phyloP scores from a whole-genome alignment of 1,140 invertebrate species.

The Bombus sylvicola region DNA sequence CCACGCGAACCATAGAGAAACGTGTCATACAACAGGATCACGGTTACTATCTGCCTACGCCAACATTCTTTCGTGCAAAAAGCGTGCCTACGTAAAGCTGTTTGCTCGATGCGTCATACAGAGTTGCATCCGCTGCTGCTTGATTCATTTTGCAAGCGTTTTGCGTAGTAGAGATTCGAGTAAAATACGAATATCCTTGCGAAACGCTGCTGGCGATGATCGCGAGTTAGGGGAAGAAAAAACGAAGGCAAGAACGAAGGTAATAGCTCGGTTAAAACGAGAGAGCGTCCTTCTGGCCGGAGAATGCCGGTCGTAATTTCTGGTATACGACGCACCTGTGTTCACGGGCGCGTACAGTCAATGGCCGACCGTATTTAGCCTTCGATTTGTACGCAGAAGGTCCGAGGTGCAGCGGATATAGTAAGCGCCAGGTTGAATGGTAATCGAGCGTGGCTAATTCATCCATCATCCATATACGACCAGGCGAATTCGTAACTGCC shows the following conservation, averaged over 20 bases:
- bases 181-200: not conserved
- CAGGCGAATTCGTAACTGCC: too few species aligned
- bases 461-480: conserved; percentile 6
- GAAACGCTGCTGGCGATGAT: not conserved
- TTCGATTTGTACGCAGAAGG: conserved; percentile 62
- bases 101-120: not conserved
- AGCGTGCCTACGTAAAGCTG: not conserved
- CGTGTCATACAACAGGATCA: not conserved
- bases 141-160: not conserved
- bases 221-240: too few species aligned
- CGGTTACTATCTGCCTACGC: not conserved
- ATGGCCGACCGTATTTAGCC: conserved; percentile 70
- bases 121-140: not conserved
- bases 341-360: conserved; percentile 60
- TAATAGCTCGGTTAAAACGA: too few species aligned
- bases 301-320: conserved; percentile 51
- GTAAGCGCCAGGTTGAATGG: conserved; percentile 60
- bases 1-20: too few species aligned
- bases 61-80: not conserved
- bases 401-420: conserved; percentile 66
- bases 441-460: conserved; percentile 53
- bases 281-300: conserved; percentile 5
- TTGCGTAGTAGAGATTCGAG: not conserved
- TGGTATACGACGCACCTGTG: conserved; percentile 26
- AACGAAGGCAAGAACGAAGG: too few species aligned